Percentiles rank a stretch among this genome's conserved stretches.
Evolutionary conservation across 2,888 invertebrate genomes (phyloP).

Genomic region (Hydriomena furcata): DNA sequence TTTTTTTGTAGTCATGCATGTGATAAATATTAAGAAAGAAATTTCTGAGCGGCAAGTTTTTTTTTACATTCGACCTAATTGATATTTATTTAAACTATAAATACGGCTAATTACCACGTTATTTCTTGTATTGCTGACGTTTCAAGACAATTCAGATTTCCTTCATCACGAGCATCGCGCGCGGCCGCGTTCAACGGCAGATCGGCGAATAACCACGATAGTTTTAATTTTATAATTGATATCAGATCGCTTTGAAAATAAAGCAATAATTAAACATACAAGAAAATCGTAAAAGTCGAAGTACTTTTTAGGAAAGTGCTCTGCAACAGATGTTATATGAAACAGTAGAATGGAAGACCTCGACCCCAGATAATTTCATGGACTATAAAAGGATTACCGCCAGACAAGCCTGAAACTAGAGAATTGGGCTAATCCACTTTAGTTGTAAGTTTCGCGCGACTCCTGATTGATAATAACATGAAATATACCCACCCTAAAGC

Average conservation of each 20-base stretch:
- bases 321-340: conserved; percentile 48
- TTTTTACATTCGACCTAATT: too few species aligned
- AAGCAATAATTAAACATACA: background rate
- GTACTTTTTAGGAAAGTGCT: conserved; percentile 49
- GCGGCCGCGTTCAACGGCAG: too few species aligned
- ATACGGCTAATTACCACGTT: too few species aligned
- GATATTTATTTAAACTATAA: too few species aligned
- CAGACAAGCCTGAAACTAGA: conserved; percentile 47
- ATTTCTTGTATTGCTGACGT: too few species aligned
- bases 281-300: background rate
- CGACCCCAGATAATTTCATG: conserved; percentile 51
- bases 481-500: conserved; percentile 42
- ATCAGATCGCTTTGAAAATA: background rate
- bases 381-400: conserved; percentile 52
- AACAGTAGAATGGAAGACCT: conserved; percentile 51
- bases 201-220: too few species aligned
- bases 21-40: too few species aligned
- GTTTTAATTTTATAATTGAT: too few species aligned
- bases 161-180: too few species aligned
- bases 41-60: too few species aligned
- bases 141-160: too few species aligned
- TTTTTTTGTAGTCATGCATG: too few species aligned
- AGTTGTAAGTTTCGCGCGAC: conserved; percentile 35
- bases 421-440: conserved; percentile 60
- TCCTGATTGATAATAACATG: conserved; percentile 36